A percentile compares a stretch with the other conserved stretches of the same genome.
phyloP scores from a whole-genome alignment of 1,140 invertebrate species.

The Coboldia fuscipes region DNA sequence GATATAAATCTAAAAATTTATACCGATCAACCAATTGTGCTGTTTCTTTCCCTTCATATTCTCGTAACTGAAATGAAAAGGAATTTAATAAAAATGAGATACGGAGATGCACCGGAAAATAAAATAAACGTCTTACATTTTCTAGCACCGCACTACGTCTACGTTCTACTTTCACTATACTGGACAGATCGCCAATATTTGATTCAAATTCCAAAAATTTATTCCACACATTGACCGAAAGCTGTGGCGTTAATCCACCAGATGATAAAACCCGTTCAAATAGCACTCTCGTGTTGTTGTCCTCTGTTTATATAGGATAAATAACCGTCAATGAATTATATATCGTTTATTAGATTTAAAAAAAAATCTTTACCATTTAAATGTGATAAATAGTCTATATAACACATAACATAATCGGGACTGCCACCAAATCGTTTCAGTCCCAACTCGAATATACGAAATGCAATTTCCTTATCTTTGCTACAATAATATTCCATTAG shows the following conservation, averaged over 20 bases:
- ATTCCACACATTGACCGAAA: constrained; percentile 97
- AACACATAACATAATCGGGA: constrained; percentile 86
- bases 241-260: constrained; percentile 74
- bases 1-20: constrained; percentile 84
- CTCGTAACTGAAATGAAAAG: constrained; percentile 49
- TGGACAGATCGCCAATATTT: constrained; percentile 93
- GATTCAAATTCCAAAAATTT: constrained; percentile 96
- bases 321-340: background rate
- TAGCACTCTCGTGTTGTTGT: constrained; percentile 94
- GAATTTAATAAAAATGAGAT: background rate
- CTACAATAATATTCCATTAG: constrained; percentile 99
- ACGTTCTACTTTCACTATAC: constrained; percentile 95
- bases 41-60: constrained; percentile 93
- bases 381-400: constrained; percentile 95
- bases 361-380: constrained; percentile 56
- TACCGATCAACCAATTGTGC: constrained; percentile 88
- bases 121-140: constrained; percentile 34
- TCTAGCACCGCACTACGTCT: constrained; percentile 74
- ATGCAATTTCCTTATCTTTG: constrained; percentile 96
- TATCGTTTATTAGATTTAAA: background rate
- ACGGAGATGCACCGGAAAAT: background rate
- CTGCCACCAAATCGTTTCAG: constrained; percentile 90
- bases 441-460: constrained; percentile 94
- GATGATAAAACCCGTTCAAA: constrained; percentile 93
- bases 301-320: constrained; percentile 48